Percentiles rank a stretch among this genome's conserved stretches.
Conservation (phyloP, 2,888 invertebrate species). For the Bombyx huttoni region DNA sequence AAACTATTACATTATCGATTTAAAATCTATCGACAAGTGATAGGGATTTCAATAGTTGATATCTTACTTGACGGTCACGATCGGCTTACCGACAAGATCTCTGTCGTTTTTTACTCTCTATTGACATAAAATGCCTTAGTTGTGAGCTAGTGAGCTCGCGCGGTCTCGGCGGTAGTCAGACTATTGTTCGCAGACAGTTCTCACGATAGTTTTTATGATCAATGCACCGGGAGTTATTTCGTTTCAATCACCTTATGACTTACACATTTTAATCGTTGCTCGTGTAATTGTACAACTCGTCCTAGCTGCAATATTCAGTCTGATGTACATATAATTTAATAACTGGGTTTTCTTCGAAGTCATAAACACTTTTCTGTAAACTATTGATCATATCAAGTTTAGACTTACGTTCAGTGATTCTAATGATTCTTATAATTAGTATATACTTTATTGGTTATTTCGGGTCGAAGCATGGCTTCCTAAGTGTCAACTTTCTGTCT, state of each 20-base stretch:
- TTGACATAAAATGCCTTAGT: conserved; percentile 29
- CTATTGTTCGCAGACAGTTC: conserved; percentile 44
- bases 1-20: conserved; percentile 10
- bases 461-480: too few relatives aligned
- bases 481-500: too few relatives aligned
- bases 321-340: not conserved
- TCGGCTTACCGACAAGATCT: conserved; percentile 17
- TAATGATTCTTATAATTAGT: too few relatives aligned
- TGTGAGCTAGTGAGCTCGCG: conserved; percentile 28
- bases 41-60: conserved; percentile 30
- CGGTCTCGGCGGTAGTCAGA: conserved; percentile 24
- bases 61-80: conserved; percentile 44
- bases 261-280: conserved; percentile 34
- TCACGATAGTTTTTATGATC: conserved; percentile 51
- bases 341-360: not conserved
- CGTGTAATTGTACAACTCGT: conserved; percentile 9
- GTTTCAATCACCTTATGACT: conserved; percentile 37
- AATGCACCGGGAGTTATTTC: conserved; percentile 44
- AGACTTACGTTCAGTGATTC: too few relatives aligned
- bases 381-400: too few relatives aligned
- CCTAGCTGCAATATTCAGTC: not conserved
- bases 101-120: conserved; percentile 30
- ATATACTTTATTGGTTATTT: too few relatives aligned
- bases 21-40: conserved; percentile 21
- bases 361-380: too few relatives aligned